Conservation (phyloP, 2,888 invertebrate species). For the Caenorhabditis parvicauda region DNA sequence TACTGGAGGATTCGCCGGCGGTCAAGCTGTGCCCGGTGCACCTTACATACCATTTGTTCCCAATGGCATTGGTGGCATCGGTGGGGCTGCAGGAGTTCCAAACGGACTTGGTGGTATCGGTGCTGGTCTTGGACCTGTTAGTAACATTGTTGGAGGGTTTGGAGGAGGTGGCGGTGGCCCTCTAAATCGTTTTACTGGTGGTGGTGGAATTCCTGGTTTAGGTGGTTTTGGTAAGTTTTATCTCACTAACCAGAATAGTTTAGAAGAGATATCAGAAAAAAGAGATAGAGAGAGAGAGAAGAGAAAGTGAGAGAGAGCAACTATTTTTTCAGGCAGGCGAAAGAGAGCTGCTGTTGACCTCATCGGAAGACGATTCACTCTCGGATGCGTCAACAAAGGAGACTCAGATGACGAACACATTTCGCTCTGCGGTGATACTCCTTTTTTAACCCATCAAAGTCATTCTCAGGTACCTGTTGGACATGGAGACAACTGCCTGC, state of each 20-base stretch:
- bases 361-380: constrained; percentile 46
- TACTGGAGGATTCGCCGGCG: constrained; percentile 6
- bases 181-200: background rate
- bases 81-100: constrained; percentile 7
- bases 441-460: background rate
- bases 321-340: constrained; percentile 16
- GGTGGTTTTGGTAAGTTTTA: constrained; percentile 14
- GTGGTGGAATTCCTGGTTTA: constrained; percentile 12
- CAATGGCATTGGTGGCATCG: no score
- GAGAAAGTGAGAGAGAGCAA: background rate
- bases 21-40: no score
- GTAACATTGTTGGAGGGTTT: constrained; percentile 17
- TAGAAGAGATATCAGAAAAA: constrained; percentile 4
- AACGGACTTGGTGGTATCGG: constrained; percentile 17
- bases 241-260: background rate
- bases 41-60: no score
- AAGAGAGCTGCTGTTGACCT: constrained; percentile 19
- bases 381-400: constrained; percentile 54
- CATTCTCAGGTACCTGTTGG: constrained; percentile 48
- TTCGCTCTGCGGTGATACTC: constrained; percentile 16
- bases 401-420: constrained; percentile 45
- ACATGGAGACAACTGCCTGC: constrained; percentile 55
- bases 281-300: constrained; percentile 4
- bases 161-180: constrained; percentile 22
- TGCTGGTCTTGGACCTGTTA: constrained; percentile 8